Percentiles rank a stretch among this genome's conserved stretches.
These are phyloP conservation scores for Lasioglossum marginatum DNA, from an alignment of 2,888 invertebrate genomes.

Conservation along the genomic window DNA sequence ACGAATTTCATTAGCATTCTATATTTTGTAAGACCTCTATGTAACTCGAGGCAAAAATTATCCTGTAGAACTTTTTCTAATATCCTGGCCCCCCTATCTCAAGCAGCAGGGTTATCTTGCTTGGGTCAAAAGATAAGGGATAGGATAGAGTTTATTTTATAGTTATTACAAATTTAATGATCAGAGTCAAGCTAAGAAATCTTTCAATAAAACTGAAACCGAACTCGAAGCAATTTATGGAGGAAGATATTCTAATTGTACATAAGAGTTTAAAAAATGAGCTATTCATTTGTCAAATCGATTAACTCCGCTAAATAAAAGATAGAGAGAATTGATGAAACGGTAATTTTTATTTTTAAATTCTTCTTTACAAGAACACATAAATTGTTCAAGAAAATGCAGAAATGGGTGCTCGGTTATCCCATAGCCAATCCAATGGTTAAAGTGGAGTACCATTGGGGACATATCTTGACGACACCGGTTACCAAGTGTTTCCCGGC, in stretches of 20 bases:
- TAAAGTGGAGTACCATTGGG: slow-evolving; percentile 9
- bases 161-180: background rate
- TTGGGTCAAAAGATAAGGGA: slow-evolving; percentile 16
- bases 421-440: background rate
- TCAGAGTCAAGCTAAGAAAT: background rate
- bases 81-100: slow-evolving; percentile 1
- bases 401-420: background rate
- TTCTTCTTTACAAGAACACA: background rate
- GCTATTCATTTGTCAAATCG: background rate
- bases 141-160: background rate
- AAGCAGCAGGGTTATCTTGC: slow-evolving; percentile 14
- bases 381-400: background rate
- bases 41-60: background rate
- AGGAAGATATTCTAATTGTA: background rate
- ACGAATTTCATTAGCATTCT: background rate
- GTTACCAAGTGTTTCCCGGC: slow-evolving; percentile 1
- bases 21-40: background rate
- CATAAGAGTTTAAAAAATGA: background rate
- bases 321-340: background rate
- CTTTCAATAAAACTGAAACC: background rate
- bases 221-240: background rate
- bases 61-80: slow-evolving; percentile 20
- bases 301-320: background rate
- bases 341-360: background rate
- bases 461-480: background rate